Percentiles rank a stretch among this genome's conserved stretches.
Evolutionary conservation across 2,888 invertebrate genomes (phyloP).

Genomic region (Lycia hirtaria): DNA sequence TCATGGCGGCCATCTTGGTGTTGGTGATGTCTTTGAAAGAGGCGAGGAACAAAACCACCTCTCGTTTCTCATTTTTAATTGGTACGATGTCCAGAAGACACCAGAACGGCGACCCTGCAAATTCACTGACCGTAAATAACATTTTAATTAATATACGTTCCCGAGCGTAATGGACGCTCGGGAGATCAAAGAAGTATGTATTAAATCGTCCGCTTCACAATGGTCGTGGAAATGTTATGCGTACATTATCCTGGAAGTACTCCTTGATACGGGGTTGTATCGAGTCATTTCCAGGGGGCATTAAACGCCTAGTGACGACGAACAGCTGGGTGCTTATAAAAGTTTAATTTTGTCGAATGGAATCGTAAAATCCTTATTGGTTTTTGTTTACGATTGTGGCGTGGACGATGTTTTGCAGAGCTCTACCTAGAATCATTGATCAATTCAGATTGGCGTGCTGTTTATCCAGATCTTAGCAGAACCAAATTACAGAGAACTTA

Average conservation of each 20-base stretch:
- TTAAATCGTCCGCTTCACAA: constrained; percentile 26
- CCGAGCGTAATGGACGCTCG: constrained; percentile 17
- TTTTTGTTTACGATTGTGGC: constrained; percentile 75
- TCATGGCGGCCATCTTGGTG: constrained; percentile 95
- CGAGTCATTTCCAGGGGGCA: constrained; percentile 47
- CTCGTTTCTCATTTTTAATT: constrained; percentile 98
- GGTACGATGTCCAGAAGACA: constrained; percentile 98
- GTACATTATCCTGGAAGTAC: constrained; percentile 41
- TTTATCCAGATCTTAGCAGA: constrained; percentile 13
- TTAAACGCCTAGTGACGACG: constrained; percentile 61
- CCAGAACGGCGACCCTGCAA: constrained; percentile 95
- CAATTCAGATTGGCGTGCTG: constrained; percentile 34
- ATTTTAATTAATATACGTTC: constrained; percentile 45
- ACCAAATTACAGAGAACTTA: constrained; percentile 1
- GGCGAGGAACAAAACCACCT: constrained; percentile 97
- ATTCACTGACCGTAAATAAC: constrained; percentile 51
- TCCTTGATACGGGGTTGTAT: constrained; percentile 42
- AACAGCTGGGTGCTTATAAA: constrained; percentile 75
- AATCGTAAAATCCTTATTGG: constrained; percentile 80
- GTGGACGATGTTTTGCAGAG: constrained; percentile 62
- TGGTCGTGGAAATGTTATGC: constrained; percentile 33
- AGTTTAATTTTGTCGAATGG: constrained; percentile 80
- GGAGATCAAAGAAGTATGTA: constrained; percentile 25
- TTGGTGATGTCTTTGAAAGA: constrained; percentile 98
- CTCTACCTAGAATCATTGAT: constrained; percentile 51